A percentile compares a stretch with the other conserved stretches of the same genome.
These are phyloP conservation scores for Ruditapes philippinarum DNA, from an alignment of 1,140 invertebrate species.

Conservation along the genomic window DNA sequence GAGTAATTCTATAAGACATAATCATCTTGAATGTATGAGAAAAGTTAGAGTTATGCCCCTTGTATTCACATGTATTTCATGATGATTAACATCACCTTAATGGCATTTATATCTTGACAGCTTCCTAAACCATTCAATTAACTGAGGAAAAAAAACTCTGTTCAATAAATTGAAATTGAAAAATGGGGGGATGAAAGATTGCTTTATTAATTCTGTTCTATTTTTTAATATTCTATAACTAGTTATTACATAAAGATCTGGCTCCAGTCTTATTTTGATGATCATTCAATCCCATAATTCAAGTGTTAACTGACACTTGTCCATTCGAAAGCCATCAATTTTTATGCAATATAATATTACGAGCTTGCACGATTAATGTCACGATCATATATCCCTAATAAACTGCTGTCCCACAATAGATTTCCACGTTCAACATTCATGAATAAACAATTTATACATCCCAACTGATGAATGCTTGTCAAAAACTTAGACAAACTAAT, in stretches of 20 bases:
- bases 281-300: conserved; percentile 30
- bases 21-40: too few relatives aligned
- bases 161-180: too few relatives aligned
- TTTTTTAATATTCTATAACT: too few relatives aligned
- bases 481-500: conserved; percentile 51
- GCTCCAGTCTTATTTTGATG: not conserved
- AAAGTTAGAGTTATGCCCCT: too few relatives aligned
- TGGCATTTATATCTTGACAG: too few relatives aligned
- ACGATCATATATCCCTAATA: conserved; percentile 60
- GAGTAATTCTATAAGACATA: too few relatives aligned
- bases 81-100: too few relatives aligned
- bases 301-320: conserved; percentile 18
- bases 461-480: conserved; percentile 26
- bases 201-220: too few relatives aligned
- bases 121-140: too few relatives aligned
- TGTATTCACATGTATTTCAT: too few relatives aligned
- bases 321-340: conserved; percentile 58
- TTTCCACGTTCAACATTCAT: conserved; percentile 28
- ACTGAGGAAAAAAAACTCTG: too few relatives aligned
- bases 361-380: conserved; percentile 37
- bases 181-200: too few relatives aligned
- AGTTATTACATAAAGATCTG: not conserved
- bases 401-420: conserved; percentile 9
- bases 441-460: conserved; percentile 49
- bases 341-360: conserved; percentile 43